Conservation (phyloP, 2,113 vertebrate species). For the Melanotaenia duboulayi region DNA sequence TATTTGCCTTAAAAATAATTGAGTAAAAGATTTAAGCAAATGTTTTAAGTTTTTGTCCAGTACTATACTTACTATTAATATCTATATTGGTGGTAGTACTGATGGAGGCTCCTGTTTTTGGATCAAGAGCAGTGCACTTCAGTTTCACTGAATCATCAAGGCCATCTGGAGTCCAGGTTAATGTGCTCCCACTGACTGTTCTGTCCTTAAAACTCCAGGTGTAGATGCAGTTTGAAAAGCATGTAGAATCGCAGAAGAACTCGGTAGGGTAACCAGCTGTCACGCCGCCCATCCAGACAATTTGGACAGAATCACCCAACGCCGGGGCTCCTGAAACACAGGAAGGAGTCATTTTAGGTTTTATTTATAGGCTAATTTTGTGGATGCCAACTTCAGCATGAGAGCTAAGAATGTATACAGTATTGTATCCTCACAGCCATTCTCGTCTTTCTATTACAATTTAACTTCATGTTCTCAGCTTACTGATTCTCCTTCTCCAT, state of each 20-base stretch:
- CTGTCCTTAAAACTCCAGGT: conserved; percentile 48
- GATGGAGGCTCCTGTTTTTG: background rate
- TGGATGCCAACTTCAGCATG: background rate
- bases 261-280: conserved; percentile 28
- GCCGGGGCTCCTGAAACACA: background rate
- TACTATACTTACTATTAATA: conserved; percentile 54
- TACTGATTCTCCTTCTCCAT: background rate
- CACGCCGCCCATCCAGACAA: conserved; percentile 17
- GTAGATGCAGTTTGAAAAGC: conserved; percentile 52
- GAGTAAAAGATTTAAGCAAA: rapidly evolving
- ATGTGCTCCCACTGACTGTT: background rate
- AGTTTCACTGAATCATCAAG: conserved; percentile 20
- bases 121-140: conserved; percentile 36
- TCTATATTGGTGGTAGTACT: conserved; percentile 7
- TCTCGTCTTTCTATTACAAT: background rate
- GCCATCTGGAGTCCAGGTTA: conserved; percentile 60
- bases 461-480: background rate
- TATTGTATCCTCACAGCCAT: too few relatives aligned
- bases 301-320: background rate
- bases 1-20: too few relatives aligned
- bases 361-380: background rate
- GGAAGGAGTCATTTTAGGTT: background rate
- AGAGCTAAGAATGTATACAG: background rate
- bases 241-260: conserved; percentile 61
- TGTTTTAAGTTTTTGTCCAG: rapidly evolving